Evolutionary conservation across 2,797 vertebrate genomes (phyloP).

Genomic region (Scyliorhinus canicula): DNA sequence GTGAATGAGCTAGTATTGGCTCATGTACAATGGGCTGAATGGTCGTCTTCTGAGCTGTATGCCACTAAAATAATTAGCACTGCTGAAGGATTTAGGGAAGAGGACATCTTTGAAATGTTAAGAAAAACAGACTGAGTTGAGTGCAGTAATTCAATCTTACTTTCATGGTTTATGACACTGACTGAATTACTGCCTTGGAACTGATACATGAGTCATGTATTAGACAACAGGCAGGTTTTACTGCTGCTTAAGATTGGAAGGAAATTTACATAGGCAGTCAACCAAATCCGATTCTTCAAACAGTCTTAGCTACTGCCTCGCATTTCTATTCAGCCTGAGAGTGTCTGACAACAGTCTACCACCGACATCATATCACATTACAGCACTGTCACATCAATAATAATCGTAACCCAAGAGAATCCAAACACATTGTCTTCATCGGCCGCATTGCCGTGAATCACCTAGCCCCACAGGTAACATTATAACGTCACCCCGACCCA

Average conservation of each 20-base stretch:
- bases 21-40: not conserved
- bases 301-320: not conserved
- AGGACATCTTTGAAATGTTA: not conserved
- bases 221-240: not conserved
- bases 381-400: not conserved
- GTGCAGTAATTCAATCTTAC: not conserved
- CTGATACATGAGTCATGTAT: not conserved
- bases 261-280: constrained; percentile 19
- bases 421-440: not conserved
- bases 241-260: not conserved
- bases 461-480: not conserved
- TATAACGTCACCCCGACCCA: too few species aligned
- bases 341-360: not conserved
- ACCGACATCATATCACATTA: not conserved
- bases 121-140: not conserved
- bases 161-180: not conserved
- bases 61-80: not conserved
- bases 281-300: constrained; percentile 19
- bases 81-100: not conserved
- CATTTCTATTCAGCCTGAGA: not conserved
- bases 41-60: not conserved
- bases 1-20: not conserved
- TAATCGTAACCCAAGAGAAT: not conserved
- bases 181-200: constrained; percentile 12
- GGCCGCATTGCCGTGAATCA: not conserved